Base-by-base conservation (phyloP, 2,797 vertebrate species). In the Syngnathus acus region DNA sequence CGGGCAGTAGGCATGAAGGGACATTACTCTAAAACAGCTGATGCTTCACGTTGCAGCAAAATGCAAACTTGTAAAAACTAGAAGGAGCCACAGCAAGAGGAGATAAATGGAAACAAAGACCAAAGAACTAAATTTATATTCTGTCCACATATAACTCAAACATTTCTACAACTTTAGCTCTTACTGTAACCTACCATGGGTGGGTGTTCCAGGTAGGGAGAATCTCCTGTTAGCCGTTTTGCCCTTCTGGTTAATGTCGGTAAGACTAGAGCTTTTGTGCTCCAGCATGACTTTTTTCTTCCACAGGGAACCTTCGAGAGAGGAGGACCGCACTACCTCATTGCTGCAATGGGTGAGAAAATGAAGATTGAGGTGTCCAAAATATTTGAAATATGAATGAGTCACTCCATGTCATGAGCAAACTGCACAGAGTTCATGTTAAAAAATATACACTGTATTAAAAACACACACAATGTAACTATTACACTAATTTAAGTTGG, bases 231-330 rank as follows among this genome's bases (percentile, higher is more conserved):
- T 90, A 72, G 89, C 89, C 48, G 87, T 88, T 3, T 83, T 89
- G 42, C 92, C 91, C 51, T 92, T 93, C 82, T 94, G 91, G 79
- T 91, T 89, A 72, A 97, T 92, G 66, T 98, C 94, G 61, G 93
- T 94, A 53, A 98, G 91, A 78, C 94, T 97, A 74, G 91, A 93
- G 83, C 94, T 95, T 81, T 94, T 96, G 86, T 94, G 93, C 9
- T 90, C 92, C 77, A 92, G 92, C 85, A 94, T 87, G 51, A 19
- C 57, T 19, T 72, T 76, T 40, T 93, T 92, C 80, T 91, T 82
- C 74, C 81, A 90, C 62, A 84, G 64, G 9, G 68, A 73, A 62
- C 83, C 77, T 16, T 85, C 78, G 0, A 84, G 72, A 14, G 84
- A 81, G 64, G 82, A 86, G 77, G 81, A 89, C 68, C 84, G 88